phyloP scores from a whole-genome alignment of 2,888 invertebrate genomes.

The Caenorhabditis imperialis region DNA sequence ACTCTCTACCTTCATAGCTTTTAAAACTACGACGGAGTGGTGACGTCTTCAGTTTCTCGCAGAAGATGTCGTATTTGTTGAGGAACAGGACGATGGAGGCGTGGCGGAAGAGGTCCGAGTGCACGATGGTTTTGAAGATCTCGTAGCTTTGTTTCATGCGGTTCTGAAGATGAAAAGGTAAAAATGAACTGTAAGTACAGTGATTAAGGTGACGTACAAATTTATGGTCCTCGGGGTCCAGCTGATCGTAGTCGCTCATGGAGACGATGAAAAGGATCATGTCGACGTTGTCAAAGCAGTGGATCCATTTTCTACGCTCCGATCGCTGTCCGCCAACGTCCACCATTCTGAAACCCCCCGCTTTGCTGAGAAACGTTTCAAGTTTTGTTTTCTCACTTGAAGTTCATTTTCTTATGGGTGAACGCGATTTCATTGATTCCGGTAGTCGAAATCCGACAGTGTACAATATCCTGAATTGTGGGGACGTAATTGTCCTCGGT shows the following conservation, averaged over 20 bases:
- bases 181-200: neutral
- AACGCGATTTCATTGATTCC: conserved; percentile 66
- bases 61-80: conserved; percentile 78
- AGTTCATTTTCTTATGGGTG: conserved; percentile 61
- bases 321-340: conserved; percentile 70
- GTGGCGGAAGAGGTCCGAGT: conserved; percentile 78
- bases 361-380: too few species aligned
- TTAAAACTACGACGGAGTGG: conserved; percentile 74
- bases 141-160: conserved; percentile 68
- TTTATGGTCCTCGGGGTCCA: conserved; percentile 65
- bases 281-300: conserved; percentile 69
- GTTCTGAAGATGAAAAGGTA: conserved; percentile 72
- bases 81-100: conserved; percentile 78
- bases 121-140: conserved; percentile 76
- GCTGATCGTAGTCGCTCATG: conserved; percentile 66
- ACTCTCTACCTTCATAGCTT: conserved; percentile 66
- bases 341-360: conserved; percentile 60
- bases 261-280: conserved; percentile 68
- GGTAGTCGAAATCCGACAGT: conserved; percentile 63
- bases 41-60: conserved; percentile 74
- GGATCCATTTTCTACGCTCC: conserved; percentile 71
- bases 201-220: conserved; percentile 24
- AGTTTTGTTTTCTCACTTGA: conserved; percentile 50
- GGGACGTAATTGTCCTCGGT: conserved; percentile 65
- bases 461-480: conserved; percentile 77